Evolutionary conservation across 2,888 invertebrate species (phyloP).

Genomic region (Clivina fossor): DNA sequence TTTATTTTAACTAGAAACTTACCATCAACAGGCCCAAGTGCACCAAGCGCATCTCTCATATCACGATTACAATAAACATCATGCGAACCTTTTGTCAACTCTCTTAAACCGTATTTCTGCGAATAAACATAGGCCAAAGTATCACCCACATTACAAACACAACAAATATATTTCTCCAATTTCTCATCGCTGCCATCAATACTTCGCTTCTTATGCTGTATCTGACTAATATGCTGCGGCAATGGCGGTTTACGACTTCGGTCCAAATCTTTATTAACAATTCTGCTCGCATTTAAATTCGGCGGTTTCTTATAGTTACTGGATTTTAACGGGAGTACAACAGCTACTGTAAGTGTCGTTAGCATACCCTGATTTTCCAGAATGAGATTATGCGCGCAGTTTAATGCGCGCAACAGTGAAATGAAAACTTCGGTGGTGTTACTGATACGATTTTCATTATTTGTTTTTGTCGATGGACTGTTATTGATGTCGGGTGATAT

Average conservation of each 20-base stretch:
- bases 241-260: neutral
- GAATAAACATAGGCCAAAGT: slow-evolving; percentile 85
- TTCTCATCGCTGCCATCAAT: slow-evolving; percentile 16
- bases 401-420: slow-evolving; percentile 75
- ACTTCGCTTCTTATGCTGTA: neutral
- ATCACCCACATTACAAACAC: slow-evolving; percentile 88
- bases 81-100: slow-evolving; percentile 81
- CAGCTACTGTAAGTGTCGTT: slow-evolving; percentile 81
- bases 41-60: slow-evolving; percentile 87
- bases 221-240: too few species aligned
- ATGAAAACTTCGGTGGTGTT: slow-evolving; percentile 74
- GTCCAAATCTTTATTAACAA: too few species aligned
- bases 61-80: slow-evolving; percentile 81
- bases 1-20: slow-evolving; percentile 43
- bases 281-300: too few species aligned
- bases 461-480: neutral
- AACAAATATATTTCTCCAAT: slow-evolving; percentile 66
- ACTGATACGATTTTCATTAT: slow-evolving; percentile 47
- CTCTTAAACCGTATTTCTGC: slow-evolving; percentile 74
- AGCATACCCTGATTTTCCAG: slow-evolving; percentile 79
- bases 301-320: slow-evolving; percentile 32
- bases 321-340: slow-evolving; percentile 64
- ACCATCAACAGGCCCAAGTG: slow-evolving; percentile 84
- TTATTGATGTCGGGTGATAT: slow-evolving; percentile 3
- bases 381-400: slow-evolving; percentile 83